phyloP scores from a whole-genome alignment of 2,888 invertebrate species.

The Ametastegia equiseti region DNA sequence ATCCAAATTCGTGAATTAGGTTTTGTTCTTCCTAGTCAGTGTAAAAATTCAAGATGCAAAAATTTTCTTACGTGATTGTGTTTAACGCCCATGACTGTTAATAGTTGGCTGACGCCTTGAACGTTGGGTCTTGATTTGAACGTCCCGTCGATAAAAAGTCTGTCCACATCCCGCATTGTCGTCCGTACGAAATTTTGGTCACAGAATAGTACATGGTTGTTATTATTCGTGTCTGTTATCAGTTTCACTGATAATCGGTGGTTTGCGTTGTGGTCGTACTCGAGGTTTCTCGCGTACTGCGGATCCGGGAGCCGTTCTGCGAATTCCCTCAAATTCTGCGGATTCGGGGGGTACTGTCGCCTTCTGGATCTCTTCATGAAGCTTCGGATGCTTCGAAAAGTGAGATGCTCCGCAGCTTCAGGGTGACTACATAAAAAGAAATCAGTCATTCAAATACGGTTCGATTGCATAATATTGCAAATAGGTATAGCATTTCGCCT shows the following conservation, averaged over 20 bases:
- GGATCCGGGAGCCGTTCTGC: constrained; percentile 33
- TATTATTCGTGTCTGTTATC: constrained; percentile 26
- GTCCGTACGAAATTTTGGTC: constrained; percentile 29
- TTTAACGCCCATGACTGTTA: constrained; percentile 43
- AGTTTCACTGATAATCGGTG: not conserved
- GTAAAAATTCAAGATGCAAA: no score
- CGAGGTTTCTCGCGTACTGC: constrained; percentile 35
- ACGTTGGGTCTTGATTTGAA: constrained; percentile 32
- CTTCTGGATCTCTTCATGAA: constrained; percentile 43
- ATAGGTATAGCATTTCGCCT: no score
- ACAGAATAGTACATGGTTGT: constrained; percentile 21
- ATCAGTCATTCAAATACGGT: no score
- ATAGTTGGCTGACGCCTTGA: constrained; percentile 26
- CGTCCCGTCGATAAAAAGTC: constrained; percentile 45
- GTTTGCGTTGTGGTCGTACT: constrained; percentile 10
- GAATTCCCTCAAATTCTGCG: constrained; percentile 31
- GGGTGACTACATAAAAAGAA: not conserved
- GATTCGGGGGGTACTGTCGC: constrained; percentile 25
- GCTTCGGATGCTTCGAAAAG: not conserved
- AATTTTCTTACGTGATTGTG: constrained; percentile 46
- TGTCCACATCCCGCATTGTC: constrained; percentile 32
- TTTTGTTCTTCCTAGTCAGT: no score
- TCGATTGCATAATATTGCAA: no score
- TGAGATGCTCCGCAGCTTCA: not conserved
- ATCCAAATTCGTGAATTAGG: no score